Conservation (phyloP, 92 coral and sea anemone genomes). For the Blastomussa wellsi region DNA sequence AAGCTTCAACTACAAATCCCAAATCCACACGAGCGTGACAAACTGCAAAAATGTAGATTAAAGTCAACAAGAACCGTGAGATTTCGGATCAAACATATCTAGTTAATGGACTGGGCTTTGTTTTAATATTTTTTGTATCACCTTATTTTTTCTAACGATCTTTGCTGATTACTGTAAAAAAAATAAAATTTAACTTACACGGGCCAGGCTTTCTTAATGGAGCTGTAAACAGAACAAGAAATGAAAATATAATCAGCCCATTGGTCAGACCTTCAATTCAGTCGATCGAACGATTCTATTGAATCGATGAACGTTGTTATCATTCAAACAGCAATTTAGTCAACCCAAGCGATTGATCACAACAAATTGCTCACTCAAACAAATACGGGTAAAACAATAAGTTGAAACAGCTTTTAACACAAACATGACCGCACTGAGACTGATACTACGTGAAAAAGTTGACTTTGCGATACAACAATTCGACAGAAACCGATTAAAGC, state of each 20-base stretch:
- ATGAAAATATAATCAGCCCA: not conserved
- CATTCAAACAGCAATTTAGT: not conserved
- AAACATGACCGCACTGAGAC: no score
- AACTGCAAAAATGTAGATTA: conserved; percentile 17
- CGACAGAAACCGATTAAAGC: no score
- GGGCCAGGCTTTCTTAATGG: conserved; percentile 27
- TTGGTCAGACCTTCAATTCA: not conserved
- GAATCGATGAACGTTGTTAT: not conserved
- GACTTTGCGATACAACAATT: no score
- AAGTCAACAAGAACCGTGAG: not conserved
- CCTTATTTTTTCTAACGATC: not conserved
- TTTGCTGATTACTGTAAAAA: not conserved
- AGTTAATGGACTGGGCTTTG: no score
- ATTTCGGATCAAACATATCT: not conserved
- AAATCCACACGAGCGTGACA: conserved; percentile 71
- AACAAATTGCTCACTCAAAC: not conserved
- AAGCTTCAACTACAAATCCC: conserved; percentile 76
- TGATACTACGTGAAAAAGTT: no score
- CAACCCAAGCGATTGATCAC: not conserved
- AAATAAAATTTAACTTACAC: conserved; percentile 9
- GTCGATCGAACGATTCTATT: not conserved
- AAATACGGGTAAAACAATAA: not conserved
- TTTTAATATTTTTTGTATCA: no score
- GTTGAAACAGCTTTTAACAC: not conserved
- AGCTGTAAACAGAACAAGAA: not conserved